These are phyloP conservation scores for Garra rufa DNA, from an alignment of 2,113 vertebrate species.

Conservation along the genomic window DNA sequence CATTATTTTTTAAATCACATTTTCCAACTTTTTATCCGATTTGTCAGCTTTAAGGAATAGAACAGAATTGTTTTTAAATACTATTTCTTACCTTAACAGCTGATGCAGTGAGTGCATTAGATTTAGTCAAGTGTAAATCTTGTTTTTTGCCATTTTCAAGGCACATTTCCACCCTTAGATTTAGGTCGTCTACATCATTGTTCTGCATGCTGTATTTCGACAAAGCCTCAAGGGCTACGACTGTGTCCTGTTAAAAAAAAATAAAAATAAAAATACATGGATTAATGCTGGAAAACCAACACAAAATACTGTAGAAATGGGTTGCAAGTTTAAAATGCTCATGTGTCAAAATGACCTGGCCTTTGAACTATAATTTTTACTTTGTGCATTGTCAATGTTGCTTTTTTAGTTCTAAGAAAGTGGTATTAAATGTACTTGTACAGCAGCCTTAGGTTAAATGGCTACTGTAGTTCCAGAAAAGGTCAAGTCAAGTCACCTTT, in stretches of 20 bases:
- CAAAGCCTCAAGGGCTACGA: constrained; percentile 64
- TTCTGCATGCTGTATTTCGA: constrained; percentile 44
- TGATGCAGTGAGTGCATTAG: constrained; percentile 46
- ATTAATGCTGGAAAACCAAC: not conserved
- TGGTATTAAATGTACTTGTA: not conserved
- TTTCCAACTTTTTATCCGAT: no score
- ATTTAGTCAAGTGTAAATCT: constrained; percentile 28
- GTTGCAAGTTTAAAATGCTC: not conserved
- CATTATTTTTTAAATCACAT: not conserved
- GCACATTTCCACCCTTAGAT: constrained; percentile 60
- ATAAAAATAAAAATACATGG: not conserved
- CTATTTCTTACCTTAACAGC: constrained; percentile 47
- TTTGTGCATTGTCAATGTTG: not conserved
- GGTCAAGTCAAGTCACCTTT: no score
- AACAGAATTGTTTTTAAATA: not conserved
- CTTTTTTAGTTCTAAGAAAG: no score
- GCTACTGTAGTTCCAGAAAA: not conserved
- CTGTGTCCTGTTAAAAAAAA: constrained; percentile 56
- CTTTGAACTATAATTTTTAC: not conserved
- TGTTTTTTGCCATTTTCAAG: constrained; percentile 8
- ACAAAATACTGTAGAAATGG: not conserved
- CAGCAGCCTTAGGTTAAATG: not conserved
- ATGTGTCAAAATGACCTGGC: not conserved
- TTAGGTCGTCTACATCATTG: constrained; percentile 50
- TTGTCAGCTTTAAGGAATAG: not conserved